These are phyloP conservation scores for Champsocephalus esox DNA, from an alignment of 2,797 vertebrate genomes.

Conservation along the genomic window DNA sequence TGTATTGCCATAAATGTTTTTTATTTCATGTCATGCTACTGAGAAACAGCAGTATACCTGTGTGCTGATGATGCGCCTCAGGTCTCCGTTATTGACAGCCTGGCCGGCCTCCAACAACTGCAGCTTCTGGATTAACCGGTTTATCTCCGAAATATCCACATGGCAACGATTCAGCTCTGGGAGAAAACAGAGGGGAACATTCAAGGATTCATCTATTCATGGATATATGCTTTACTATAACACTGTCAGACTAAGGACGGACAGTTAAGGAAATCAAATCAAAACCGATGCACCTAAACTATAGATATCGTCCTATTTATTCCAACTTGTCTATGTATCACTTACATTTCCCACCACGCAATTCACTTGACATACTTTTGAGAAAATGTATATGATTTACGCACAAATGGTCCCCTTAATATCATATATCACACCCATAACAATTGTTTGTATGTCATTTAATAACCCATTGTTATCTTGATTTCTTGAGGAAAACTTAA, in stretches of 20 bases:
- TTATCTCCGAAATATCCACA: slow-evolving; percentile 90
- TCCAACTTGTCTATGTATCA: background rate
- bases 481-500: too few relatives aligned
- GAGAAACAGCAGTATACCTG: slow-evolving; percentile 81
- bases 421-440: too few relatives aligned
- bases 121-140: slow-evolving; percentile 88
- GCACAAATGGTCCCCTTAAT: background rate
- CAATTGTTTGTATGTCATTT: too few relatives aligned
- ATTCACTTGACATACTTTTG: background rate
- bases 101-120: slow-evolving; percentile 88
- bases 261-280: too few relatives aligned
- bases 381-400: too few relatives aligned
- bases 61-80: slow-evolving; percentile 87
- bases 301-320: background rate
- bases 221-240: too few relatives aligned
- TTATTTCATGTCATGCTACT: background rate
- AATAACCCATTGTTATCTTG: too few relatives aligned
- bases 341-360: background rate
- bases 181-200: background rate
- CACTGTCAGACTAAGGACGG: too few relatives aligned
- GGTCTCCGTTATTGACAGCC: slow-evolving; percentile 82
- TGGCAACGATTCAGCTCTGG: slow-evolving; percentile 91
- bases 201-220: background rate
- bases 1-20: background rate
- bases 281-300: background rate